Conservation (phyloP, 2,113 vertebrate species). For the Marcusenius ussheri region DNA sequence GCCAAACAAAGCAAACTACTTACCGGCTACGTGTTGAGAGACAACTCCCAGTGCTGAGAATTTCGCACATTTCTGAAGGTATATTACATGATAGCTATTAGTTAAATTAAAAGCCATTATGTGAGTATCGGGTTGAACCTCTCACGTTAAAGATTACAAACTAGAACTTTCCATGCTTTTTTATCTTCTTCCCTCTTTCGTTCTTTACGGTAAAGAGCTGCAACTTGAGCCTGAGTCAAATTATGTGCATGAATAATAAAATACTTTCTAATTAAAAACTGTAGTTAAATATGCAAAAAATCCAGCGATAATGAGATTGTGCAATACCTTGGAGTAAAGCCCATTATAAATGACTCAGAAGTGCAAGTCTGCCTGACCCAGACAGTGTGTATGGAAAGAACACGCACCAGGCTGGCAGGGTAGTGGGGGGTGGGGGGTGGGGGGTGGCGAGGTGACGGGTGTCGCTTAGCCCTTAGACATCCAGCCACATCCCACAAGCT, state of each 20-base stretch:
- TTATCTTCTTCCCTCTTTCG: constrained; percentile 43
- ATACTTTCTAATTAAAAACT: constrained; percentile 99
- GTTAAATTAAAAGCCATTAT: constrained; percentile 80
- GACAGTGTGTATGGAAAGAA: constrained; percentile 68
- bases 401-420: constrained; percentile 38
- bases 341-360: constrained; percentile 95
- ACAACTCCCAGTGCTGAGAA: constrained; percentile 89
- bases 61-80: constrained; percentile 96
- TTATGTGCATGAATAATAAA: constrained; percentile 99
- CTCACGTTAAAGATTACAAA: constrained; percentile 68
- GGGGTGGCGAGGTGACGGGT: constrained; percentile 19
- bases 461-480: constrained; percentile 27
- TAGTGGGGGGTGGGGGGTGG: neutral
- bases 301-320: constrained; percentile 99
- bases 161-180: constrained; percentile 63
- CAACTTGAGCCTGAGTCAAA: constrained; percentile 80
- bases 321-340: constrained; percentile 95
- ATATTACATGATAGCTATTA: constrained; percentile 94
- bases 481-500: constrained; percentile 32
- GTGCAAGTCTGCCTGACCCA: constrained; percentile 82
- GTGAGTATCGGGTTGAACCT: constrained; percentile 60
- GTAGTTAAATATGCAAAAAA: constrained; percentile 99
- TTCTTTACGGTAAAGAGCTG: constrained; percentile 67
- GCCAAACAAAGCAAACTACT: constrained; percentile 90
- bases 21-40: constrained; percentile 78